These are phyloP conservation scores for Drosophila prolongata DNA, from an alignment of 2,888 invertebrate genomes.

Conservation along the genomic window DNA sequence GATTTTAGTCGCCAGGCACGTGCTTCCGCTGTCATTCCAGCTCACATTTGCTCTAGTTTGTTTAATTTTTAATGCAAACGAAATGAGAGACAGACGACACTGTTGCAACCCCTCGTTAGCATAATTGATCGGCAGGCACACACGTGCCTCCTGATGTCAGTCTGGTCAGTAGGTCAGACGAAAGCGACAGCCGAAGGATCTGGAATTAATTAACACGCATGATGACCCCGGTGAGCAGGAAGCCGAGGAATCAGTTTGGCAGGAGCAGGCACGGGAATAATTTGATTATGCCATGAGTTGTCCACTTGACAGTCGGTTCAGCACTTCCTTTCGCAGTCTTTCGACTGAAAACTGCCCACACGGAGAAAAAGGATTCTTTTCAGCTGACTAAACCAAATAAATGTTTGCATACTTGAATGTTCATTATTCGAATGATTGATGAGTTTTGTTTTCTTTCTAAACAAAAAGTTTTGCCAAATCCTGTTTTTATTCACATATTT, in stretches of 20 bases:
- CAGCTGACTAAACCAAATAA: not conserved
- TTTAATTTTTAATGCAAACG: slow-evolving; percentile 58
- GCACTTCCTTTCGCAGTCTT: slow-evolving; percentile 14
- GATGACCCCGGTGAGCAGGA: slow-evolving; percentile 17
- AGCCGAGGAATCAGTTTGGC: not conserved
- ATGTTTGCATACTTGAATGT: not conserved
- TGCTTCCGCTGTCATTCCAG: slow-evolving; percentile 27
- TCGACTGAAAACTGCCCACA: not conserved
- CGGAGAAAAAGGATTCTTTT: not conserved
- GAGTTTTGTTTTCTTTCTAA: too few species aligned
- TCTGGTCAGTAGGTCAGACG: slow-evolving; percentile 13
- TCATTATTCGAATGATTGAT: too few species aligned
- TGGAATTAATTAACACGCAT: slow-evolving; percentile 58
- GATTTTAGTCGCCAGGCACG: slow-evolving; percentile 45
- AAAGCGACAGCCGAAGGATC: slow-evolving; percentile 11
- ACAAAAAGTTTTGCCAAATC: too few species aligned
- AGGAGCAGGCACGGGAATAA: slow-evolving; percentile 27
- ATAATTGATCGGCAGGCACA: slow-evolving; percentile 58
- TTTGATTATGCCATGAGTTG: slow-evolving; percentile 50
- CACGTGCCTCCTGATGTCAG: slow-evolving; percentile 17
- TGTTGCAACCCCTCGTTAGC: slow-evolving; percentile 49
- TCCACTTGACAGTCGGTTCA: slow-evolving; percentile 39
- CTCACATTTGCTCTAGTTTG: slow-evolving; percentile 16
- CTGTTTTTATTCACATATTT: too few species aligned
- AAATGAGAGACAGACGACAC: slow-evolving; percentile 44